A percentile compares a stretch with the other conserved stretches of the same genome.
Conservation (phyloP, 2,797 vertebrate species). For the Antennarius maculatus region DNA sequence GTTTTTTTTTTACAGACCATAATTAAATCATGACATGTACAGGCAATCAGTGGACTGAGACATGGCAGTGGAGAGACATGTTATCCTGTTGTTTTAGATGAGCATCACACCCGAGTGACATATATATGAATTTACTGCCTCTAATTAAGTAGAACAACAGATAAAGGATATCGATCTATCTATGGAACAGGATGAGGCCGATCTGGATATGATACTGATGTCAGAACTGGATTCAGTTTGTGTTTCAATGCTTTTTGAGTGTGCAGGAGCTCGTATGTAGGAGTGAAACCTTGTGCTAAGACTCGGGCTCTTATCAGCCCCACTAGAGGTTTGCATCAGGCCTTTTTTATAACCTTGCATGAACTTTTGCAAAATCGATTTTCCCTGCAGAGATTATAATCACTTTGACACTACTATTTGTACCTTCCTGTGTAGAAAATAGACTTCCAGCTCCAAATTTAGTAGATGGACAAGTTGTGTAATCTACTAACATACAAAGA, state of each 20-base stretch:
- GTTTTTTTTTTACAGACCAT: slow-evolving; percentile 29
- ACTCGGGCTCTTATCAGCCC: neutral
- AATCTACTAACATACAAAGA: no score
- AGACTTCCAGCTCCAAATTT: no score
- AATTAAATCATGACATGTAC: slow-evolving; percentile 53
- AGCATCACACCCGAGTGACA: slow-evolving; percentile 5
- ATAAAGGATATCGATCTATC: slow-evolving; percentile 5
- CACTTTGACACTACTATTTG: neutral
- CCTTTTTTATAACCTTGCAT: neutral
- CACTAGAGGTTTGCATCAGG: neutral
- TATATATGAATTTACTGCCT: neutral
- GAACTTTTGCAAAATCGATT: neutral
- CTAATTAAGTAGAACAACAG: neutral
- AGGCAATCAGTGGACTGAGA: slow-evolving; percentile 32
- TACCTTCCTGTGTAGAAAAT: neutral
- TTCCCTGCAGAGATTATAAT: slow-evolving; percentile 10
- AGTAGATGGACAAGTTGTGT: no score
- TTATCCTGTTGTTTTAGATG: slow-evolving; percentile 17
- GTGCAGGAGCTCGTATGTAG: no score
- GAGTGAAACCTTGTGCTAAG: slow-evolving; percentile 33
- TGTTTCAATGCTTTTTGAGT: slow-evolving; percentile 47
- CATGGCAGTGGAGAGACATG: slow-evolving; percentile 6
- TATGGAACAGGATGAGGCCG: neutral
- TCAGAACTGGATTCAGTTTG: neutral
- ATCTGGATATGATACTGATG: slow-evolving; percentile 2